These are phyloP conservation scores for Patiria pectinifera DNA, from an alignment of 53 echinoderm and acorn worm genomes.

Conservation along the genomic window DNA sequence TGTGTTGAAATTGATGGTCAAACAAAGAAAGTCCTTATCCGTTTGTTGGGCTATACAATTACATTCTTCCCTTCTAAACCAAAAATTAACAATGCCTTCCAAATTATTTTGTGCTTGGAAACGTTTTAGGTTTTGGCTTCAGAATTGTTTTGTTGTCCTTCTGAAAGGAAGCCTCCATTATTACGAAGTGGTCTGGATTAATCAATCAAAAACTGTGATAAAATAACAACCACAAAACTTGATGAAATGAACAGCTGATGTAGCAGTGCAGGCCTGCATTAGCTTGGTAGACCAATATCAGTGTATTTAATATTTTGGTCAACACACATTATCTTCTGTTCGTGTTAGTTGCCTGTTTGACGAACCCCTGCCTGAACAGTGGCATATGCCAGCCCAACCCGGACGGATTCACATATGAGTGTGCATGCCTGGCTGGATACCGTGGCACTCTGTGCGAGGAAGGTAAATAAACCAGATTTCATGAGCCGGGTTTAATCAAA, in stretches of 20 bases:
- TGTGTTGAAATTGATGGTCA: too few species aligned
- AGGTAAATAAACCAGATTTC: constrained; percentile 9
- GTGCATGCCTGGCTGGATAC: constrained; percentile 40
- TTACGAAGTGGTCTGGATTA: too few species aligned
- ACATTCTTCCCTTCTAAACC: too few species aligned
- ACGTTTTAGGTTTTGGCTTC: too few species aligned
- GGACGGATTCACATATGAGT: constrained; percentile 29
- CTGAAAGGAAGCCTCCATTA: too few species aligned
- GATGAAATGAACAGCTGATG: neutral
- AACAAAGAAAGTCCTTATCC: too few species aligned
- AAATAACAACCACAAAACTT: neutral
- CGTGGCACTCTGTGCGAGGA: constrained; percentile 43
- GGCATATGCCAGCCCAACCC: constrained; percentile 14
- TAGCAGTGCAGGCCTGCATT: neutral
- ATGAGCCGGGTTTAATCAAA: neutral
- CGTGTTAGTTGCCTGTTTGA: neutral
- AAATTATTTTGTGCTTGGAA: too few species aligned
- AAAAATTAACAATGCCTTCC: too few species aligned
- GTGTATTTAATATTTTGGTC: neutral
- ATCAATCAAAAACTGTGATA: neutral
- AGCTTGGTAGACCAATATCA: neutral
- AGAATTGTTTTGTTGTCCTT: too few species aligned
- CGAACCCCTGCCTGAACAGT: constrained; percentile 26
- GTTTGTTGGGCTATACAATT: too few species aligned
- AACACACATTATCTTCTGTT: neutral